Base-by-base conservation (phyloP, 2,888 invertebrate species). In the Aphidius colemani region DNA sequence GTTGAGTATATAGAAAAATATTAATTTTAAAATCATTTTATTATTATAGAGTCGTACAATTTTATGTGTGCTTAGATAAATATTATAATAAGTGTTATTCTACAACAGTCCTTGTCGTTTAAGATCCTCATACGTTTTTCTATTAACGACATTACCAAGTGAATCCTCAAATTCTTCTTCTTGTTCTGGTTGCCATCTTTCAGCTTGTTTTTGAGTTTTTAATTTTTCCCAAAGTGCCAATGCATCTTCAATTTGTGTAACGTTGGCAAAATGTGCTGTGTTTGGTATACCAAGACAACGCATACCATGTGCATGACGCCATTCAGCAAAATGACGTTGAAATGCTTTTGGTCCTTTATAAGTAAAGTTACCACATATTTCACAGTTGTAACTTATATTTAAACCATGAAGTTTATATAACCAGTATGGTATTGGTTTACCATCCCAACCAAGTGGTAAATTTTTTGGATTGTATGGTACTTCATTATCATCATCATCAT, bases 391-490 rank as follows among this genome's bases (percentile, higher is more conserved):
- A 80, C 95, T 97, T 68, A 99, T 97, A 82, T 99, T 99, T 8
- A 99, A 86, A 0, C 99, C 99, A 79, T 99, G 99, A 7, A 99
- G 85, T 82, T 99, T 99, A 85, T 99, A 99, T 62, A 99, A 83
- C 98, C 98, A 98, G 83, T 98, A 98, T 0, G 98, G 98, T 70
- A 90, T 90, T 0, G 90, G 90, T 81, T 98, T 98, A 62, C 98
- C 98, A 84, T 98, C 98, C 98, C 98, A 99, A 0, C 98, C 99
- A 0, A 99, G 88, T 0, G 99, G 99, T 63, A 99, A 85, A 85
- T 99, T 99, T 84, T 99, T 99, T 0, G 99, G 99, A 85, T 99
- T 99, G 83, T 99, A 99, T 0, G 98, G 98, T 44, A 98, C 95
- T 78, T 97, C 96, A 69, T 96, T 95, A 72, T 95, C 95, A 66